Evolutionary conservation across 2,888 invertebrate species (phyloP), one percentile per base, ranked within the genome.

Genomic region (Julus scanicus): DNA sequence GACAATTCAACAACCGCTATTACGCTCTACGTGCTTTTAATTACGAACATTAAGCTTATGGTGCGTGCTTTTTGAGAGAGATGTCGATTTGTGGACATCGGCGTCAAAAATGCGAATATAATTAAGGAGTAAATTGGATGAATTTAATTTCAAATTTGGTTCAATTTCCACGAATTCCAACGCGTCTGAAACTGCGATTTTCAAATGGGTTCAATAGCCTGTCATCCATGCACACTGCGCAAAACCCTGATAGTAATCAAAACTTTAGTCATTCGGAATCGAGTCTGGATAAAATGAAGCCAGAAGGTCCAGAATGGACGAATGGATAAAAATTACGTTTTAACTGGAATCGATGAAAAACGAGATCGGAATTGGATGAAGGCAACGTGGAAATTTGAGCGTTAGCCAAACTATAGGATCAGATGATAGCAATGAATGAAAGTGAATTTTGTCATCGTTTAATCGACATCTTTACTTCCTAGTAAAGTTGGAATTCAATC

Each of bases 101-200:
- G 63, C 63, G 63, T 63, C n/a, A n/a, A n/a, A 63, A n/a, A 63
- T 63, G 63, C 63, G 17, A n/a, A 63, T 11, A 63, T n/a, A 63
- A 63, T 63, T 63, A 63, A 63, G 63, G 20, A 63, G 63, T 8
- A 63, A 63, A 63, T 63, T 63, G 63, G 63, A 63, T 63, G 63
- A 63, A 63, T 63, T n/a, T 2, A 63, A 63, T 63, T 63, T 63
- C 63, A 63, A 63, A 63, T 63, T 63, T 63, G n/a, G 63, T n/a
- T 17, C n/a, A 63, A 63, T 63, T 63, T 63, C n/a, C n/a, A 2
- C 4, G 20, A 63, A 63, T 63, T 63, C 63, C n/a, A 63, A 2
- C n/a, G 63, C 17, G 63, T n/a, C n/a, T 4, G 3, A 11, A 63
- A 63, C 63, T 20, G 13, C n/a, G 3, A 11, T 63, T 63, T 2